A percentile compares a stretch with the other conserved stretches of the same genome.
phyloP scores from a whole-genome alignment of 1,140 invertebrate species.

The Muscidifurax raptorellus region DNA sequence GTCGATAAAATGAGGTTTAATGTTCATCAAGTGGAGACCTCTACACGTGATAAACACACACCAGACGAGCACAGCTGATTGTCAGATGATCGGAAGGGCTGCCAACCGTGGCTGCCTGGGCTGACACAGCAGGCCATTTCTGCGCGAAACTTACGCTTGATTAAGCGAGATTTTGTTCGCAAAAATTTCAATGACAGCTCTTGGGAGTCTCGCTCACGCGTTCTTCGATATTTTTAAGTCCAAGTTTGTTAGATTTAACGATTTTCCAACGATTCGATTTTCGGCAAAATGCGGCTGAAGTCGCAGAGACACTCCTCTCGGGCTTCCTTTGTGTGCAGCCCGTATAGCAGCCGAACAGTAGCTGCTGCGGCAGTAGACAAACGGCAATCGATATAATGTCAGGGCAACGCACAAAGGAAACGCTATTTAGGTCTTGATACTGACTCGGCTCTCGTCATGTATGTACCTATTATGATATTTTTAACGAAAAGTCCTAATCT shows the following conservation, averaged over 20 bases:
- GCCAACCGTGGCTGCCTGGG: slow-evolving; percentile 17
- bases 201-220: too few species aligned
- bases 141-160: not conserved
- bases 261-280: not conserved
- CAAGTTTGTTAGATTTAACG: too few species aligned
- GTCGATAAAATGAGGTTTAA: not conserved
- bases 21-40: not conserved
- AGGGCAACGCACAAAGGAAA: slow-evolving; percentile 43
- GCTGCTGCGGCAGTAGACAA: slow-evolving; percentile 8
- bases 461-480: slow-evolving; percentile 34
- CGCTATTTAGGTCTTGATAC: slow-evolving; percentile 34
- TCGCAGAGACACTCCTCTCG: not conserved
- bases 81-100: slow-evolving; percentile 49
- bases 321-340: slow-evolving; percentile 14
- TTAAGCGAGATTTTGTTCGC: not conserved
- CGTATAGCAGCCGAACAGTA: not conserved
- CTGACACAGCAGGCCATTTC: not conserved
- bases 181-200: slow-evolving; percentile 30
- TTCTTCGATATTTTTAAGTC: not conserved
- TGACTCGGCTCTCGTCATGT: slow-evolving; percentile 2
- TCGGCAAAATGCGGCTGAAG: not conserved
- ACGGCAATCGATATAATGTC: slow-evolving; percentile 47
- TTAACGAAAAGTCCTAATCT: too few species aligned
- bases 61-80: slow-evolving; percentile 46
- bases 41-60: slow-evolving; percentile 2